Evolutionary conservation across 2,113 vertebrate genomes (phyloP).

Genomic region (Microtus oregoni): DNA sequence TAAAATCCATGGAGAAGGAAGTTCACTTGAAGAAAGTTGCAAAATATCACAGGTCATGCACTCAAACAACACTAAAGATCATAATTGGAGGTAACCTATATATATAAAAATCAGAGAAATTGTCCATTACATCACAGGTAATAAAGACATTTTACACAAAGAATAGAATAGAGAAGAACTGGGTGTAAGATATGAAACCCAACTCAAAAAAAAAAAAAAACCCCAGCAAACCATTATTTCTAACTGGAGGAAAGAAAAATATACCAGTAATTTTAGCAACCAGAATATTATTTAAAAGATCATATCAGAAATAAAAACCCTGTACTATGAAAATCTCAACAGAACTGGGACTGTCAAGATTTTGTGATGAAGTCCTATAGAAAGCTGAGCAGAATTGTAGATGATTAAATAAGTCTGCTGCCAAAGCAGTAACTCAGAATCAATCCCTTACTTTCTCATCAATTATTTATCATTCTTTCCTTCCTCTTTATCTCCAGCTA

Average conservation of each 20-base stretch:
- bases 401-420: neutral
- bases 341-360: neutral
- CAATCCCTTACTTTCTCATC: neutral
- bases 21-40: neutral
- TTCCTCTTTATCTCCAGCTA: neutral
- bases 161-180: neutral
- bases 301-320: neutral
- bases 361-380: neutral
- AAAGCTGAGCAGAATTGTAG: neutral
- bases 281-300: neutral
- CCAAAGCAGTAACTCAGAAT: neutral
- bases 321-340: neutral
- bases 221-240: neutral
- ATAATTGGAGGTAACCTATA: neutral
- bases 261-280: neutral
- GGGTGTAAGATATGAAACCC: neutral
- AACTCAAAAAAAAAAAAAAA: neutral
- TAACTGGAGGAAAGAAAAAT: neutral
- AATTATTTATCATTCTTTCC: neutral
- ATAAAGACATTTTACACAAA: neutral
- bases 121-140: neutral
- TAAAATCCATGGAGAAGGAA: neutral
- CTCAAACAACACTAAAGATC: neutral
- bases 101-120: neutral
- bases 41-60: neutral